A percentile compares a stretch with the other conserved stretches of the same genome.
Evolutionary conservation across 2,113 vertebrate genomes (phyloP).

Genomic region (Anhinga rufa): DNA sequence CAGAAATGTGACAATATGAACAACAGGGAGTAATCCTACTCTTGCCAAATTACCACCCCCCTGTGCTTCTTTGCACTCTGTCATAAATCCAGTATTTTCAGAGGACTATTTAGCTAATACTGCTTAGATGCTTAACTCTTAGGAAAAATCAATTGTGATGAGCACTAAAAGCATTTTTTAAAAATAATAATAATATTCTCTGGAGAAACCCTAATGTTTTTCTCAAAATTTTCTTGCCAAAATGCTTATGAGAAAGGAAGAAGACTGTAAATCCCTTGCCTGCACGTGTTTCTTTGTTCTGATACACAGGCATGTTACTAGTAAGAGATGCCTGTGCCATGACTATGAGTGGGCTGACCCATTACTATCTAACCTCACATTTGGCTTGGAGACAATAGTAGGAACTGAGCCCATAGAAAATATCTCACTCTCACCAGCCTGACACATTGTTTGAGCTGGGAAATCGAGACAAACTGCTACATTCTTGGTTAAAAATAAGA

Average conservation of each 20-base stretch:
- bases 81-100: not conserved
- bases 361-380: constrained; percentile 46
- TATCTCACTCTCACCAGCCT: not conserved
- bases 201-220: not conserved
- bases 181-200: not conserved
- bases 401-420: constrained; percentile 65
- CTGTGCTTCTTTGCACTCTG: not conserved
- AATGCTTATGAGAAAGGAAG: constrained; percentile 27
- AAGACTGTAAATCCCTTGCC: not conserved
- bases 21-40: not conserved
- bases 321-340: constrained; percentile 9
- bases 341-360: not conserved
- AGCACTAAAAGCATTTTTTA: not conserved
- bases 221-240: not conserved
- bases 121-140: not conserved
- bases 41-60: not conserved
- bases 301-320: not conserved
- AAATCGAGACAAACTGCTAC: constrained; percentile 33
- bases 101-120: not conserved
- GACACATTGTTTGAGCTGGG: constrained; percentile 54
- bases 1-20: not conserved
- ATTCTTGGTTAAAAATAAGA: constrained; percentile 45
- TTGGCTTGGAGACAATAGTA: constrained; percentile 65
- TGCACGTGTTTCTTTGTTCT: constrained; percentile 2
- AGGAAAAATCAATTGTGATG: not conserved